These are phyloP conservation scores for Gambelia wislizenii DNA, from an alignment of 2,797 vertebrate species.

Conservation along the genomic window DNA sequence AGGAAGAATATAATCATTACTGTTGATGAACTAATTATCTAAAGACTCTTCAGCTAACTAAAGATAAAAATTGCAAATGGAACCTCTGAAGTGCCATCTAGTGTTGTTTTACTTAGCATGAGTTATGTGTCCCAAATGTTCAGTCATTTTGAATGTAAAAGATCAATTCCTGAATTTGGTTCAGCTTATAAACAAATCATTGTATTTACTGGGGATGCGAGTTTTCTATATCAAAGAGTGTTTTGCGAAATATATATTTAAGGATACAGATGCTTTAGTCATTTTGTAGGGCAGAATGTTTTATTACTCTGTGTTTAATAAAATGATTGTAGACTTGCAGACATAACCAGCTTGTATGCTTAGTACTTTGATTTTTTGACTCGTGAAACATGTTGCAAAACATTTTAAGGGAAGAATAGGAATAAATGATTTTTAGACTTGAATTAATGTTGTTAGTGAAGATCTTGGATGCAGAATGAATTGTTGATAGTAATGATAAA, in stretches of 20 bases:
- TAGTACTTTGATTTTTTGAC: constrained; percentile 49
- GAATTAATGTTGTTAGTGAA: constrained; percentile 52
- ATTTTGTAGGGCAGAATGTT: constrained; percentile 41
- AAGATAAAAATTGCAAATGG: constrained; percentile 33
- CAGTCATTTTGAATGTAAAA: neutral
- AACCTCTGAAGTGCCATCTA: constrained; percentile 25
- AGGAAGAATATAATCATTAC: neutral
- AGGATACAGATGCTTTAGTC: constrained; percentile 4
- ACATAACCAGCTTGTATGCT: constrained; percentile 40
- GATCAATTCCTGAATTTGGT: constrained; percentile 10
- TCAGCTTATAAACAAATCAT: constrained; percentile 42
- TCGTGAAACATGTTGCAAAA: constrained; percentile 50
- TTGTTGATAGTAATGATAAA: constrained; percentile 49
- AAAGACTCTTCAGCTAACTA: constrained; percentile 6
- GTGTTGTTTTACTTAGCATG: neutral
- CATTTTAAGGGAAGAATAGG: constrained; percentile 48
- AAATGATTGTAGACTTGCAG: constrained; percentile 35
- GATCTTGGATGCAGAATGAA: constrained; percentile 48
- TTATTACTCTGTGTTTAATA: constrained; percentile 43
- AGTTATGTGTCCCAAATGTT: neutral
- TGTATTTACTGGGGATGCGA: constrained; percentile 27
- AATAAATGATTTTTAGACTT: constrained; percentile 52
- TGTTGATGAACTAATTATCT: neutral
- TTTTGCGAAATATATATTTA: constrained; percentile 34
- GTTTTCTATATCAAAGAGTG: constrained; percentile 35